Evolutionary conservation across 2,113 vertebrate genomes (phyloP).

Genomic region (Petrocephalus microphthalmus): DNA sequence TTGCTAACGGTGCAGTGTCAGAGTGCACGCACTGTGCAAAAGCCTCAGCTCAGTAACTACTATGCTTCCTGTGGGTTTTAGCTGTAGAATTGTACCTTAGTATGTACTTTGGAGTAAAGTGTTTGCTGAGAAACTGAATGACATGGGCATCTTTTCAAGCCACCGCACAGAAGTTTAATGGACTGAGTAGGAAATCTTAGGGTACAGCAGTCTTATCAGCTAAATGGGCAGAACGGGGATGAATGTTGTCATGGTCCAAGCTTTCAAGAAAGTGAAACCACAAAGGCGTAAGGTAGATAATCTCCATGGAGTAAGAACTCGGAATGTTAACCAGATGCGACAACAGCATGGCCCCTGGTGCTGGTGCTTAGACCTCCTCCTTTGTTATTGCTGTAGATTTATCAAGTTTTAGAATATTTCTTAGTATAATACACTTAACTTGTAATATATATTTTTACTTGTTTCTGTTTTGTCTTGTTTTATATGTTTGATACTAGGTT

Average conservation of each 20-base stretch:
- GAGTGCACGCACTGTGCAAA: neutral
- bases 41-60: neutral
- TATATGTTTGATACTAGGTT: neutral
- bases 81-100: neutral
- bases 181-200: neutral
- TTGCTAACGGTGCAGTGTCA: neutral
- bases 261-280: neutral
- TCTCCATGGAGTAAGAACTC: neutral
- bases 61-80: neutral
- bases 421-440: neutral
- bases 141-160: neutral
- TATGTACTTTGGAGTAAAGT: neutral
- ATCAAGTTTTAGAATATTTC: neutral
- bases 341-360: neutral
- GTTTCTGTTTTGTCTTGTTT: neutral
- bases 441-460: neutral
- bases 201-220: neutral
- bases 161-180: neutral
- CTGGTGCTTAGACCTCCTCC: no score
- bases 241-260: slow-evolving; percentile 6
- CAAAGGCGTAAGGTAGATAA: neutral
- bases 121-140: neutral
- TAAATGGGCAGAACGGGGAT: neutral
- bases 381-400: neutral
- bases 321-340: neutral